Percentiles rank a stretch among this genome's conserved stretches.
These are phyloP conservation scores for Lottia gigantea DNA, from an alignment of 2,888 invertebrate genomes.

Conservation along the genomic window DNA sequence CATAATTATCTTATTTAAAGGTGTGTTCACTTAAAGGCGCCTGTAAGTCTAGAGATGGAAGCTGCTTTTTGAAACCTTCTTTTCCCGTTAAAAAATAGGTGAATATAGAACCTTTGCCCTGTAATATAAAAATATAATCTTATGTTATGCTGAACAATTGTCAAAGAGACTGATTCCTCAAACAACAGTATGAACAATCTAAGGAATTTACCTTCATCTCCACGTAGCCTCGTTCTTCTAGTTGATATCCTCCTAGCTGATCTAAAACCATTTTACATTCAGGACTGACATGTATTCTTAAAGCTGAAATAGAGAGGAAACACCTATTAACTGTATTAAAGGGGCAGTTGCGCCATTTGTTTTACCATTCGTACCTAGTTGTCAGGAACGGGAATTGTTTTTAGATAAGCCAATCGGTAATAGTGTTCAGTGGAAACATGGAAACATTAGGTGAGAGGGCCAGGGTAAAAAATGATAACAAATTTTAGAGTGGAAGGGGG, in stretches of 20 bases:
- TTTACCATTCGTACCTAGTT: no score
- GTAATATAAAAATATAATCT: slow-evolving; percentile 25
- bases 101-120: slow-evolving; percentile 56
- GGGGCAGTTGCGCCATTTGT: no score
- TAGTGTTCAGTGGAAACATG: no score
- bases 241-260: slow-evolving; percentile 47
- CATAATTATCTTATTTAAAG: neutral
- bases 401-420: no score
- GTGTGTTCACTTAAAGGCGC: slow-evolving; percentile 6
- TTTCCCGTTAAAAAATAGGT: slow-evolving; percentile 56
- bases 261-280: slow-evolving; percentile 49
- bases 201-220: slow-evolving; percentile 46
- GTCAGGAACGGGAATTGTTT: no score
- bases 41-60: neutral
- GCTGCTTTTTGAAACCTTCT: slow-evolving; percentile 46
- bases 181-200: neutral
- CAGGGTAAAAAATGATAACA: no score
- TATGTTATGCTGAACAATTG: no score
- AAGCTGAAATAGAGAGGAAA: slow-evolving; percentile 35
- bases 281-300: slow-evolving; percentile 58
- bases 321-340: neutral
- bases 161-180: no score
- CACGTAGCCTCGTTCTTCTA: slow-evolving; percentile 45
- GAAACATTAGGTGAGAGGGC: no score
- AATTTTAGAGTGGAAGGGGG: no score